A percentile compares a stretch with the other conserved stretches of the same genome.
These are phyloP conservation scores for Anguilla megastoma DNA, from an alignment of 2,797 vertebrate genomes.

Conservation along the genomic window DNA sequence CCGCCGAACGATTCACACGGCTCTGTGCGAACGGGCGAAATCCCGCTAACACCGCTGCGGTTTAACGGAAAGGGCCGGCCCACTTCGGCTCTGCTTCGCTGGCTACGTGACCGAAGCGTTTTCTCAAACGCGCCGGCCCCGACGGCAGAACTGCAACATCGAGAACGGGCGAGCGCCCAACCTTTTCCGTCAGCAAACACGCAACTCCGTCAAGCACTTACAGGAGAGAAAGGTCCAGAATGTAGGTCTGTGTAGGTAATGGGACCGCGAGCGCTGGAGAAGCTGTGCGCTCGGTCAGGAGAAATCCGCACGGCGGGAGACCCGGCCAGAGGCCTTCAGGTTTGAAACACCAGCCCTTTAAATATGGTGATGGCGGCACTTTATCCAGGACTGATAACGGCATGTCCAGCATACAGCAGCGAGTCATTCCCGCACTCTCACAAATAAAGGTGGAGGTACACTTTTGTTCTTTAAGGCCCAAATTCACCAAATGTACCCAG, in stretches of 20 bases:
- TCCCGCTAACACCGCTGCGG: neutral
- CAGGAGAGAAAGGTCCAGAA: neutral
- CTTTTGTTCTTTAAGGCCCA: no score
- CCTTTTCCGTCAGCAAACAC: neutral
- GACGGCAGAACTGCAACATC: neutral
- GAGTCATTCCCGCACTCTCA: neutral
- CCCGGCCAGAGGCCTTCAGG: neutral
- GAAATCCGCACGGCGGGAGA: neutral
- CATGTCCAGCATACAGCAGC: neutral
- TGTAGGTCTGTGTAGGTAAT: no score
- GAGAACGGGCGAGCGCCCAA: neutral
- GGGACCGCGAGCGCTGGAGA: neutral
- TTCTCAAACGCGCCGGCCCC: neutral
- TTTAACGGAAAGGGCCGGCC: neutral
- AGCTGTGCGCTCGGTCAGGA: neutral
- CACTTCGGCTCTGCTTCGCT: neutral
- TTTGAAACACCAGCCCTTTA: neutral
- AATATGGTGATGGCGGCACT: neutral
- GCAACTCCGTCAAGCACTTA: neutral
- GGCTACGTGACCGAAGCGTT: neutral
- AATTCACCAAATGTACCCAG: no score
- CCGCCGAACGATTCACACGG: neutral
- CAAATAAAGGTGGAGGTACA: no score
- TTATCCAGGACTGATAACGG: neutral
- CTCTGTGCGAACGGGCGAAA: neutral